Evolutionary conservation across 2,888 invertebrate species (phyloP).

Genomic region (Mystacides longicornis): DNA sequence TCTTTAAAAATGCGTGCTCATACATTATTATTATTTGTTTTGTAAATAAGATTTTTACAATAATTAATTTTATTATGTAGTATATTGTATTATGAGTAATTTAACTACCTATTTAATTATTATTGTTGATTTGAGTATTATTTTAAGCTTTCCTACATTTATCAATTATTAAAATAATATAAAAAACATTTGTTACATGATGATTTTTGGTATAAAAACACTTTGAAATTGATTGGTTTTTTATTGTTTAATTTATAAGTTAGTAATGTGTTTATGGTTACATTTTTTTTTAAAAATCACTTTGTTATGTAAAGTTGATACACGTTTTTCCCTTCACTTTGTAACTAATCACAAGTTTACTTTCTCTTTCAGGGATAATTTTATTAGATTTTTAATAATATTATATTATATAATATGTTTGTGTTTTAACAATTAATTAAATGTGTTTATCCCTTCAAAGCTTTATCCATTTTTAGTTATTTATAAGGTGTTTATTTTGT

Average conservation of each 20-base stretch:
- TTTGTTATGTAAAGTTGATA: conserved; percentile 26
- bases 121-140: too few species aligned
- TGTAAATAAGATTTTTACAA: too few species aligned
- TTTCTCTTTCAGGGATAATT: too few species aligned
- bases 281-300: conserved; percentile 17
- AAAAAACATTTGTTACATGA: too few species aligned
- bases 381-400: not conserved
- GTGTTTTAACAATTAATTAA: conserved; percentile 27
- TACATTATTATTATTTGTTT: too few species aligned
- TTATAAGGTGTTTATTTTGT: not conserved
- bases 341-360: not conserved
- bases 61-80: too few species aligned
- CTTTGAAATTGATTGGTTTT: not conserved
- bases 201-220: conserved; percentile 5
- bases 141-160: too few species aligned
- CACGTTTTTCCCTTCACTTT: conserved; percentile 21
- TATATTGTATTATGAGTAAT: too few species aligned
- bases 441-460: conserved; percentile 22
- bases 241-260: conserved; percentile 7
- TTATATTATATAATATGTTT: conserved; percentile 23
- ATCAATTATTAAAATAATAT: too few species aligned
- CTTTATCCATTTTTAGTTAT: not conserved
- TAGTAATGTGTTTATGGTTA: conserved; percentile 2
- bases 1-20: too few species aligned
- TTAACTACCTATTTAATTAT: too few species aligned